Percentiles rank a stretch among this genome's conserved stretches.
Conservation (phyloP, 2,797 vertebrate species). For the Threskiornis aethiopicus region DNA sequence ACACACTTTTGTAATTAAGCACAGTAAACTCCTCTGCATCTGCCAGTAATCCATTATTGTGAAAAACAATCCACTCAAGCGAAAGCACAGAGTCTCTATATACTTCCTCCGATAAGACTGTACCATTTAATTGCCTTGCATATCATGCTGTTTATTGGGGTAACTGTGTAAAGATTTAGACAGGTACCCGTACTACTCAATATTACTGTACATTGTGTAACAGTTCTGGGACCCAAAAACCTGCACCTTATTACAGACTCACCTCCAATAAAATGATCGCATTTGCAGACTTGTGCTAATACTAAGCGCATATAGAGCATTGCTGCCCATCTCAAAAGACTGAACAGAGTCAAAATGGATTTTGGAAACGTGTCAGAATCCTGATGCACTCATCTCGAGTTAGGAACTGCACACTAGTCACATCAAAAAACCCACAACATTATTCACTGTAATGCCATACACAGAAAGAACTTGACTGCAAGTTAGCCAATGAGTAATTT, state of each 20-base stretch:
- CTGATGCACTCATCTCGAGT: background rate
- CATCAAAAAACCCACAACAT: background rate
- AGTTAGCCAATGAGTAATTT: background rate
- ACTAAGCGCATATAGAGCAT: background rate
- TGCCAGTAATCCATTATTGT: background rate
- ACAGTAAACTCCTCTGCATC: background rate
- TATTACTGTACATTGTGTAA: too few relatives aligned
- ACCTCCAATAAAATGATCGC: background rate
- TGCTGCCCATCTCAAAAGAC: background rate
- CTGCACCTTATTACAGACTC: background rate
- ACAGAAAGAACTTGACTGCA: background rate
- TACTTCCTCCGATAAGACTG: rapidly evolving
- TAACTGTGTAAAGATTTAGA: background rate
- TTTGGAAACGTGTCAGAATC: background rate
- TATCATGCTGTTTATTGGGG: background rate
- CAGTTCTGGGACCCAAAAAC: background rate
- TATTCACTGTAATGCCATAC: background rate
- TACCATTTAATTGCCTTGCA: too few relatives aligned
- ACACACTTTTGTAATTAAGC: background rate
- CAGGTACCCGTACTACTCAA: background rate
- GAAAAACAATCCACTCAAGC: background rate
- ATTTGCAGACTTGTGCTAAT: background rate
- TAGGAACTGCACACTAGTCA: background rate
- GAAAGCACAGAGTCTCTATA: background rate
- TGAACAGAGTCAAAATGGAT: background rate